phyloP scores from a whole-genome alignment of 2,113 vertebrate genomes.

The Mandrillus leucophaeus region DNA sequence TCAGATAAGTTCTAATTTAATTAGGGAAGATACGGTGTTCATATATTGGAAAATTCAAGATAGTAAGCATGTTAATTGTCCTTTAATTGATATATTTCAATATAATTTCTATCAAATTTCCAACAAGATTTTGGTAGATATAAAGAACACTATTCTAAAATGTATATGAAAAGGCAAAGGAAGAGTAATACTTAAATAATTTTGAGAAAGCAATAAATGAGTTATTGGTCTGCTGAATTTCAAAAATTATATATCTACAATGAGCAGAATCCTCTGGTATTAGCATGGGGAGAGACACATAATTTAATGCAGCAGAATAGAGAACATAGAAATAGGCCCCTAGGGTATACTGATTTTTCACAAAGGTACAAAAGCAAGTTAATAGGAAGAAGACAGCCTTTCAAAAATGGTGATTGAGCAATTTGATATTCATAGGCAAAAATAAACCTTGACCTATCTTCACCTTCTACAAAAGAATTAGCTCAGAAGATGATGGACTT shows the following conservation, averaged over 20 bases:
- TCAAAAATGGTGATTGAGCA: neutral
- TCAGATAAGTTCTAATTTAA: neutral
- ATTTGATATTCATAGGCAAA: neutral
- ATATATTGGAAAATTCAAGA: neutral
- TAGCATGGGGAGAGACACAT: neutral
- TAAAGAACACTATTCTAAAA: neutral
- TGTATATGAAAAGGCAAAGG: neutral
- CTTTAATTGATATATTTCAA: neutral
- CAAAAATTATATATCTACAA: neutral
- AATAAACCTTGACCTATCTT: neutral
- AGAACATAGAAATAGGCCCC: neutral
- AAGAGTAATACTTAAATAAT: neutral
- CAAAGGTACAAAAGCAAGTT: neutral
- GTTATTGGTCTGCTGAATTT: neutral
- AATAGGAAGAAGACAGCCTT: neutral
- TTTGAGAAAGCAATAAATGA: neutral
- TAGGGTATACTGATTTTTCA: neutral
- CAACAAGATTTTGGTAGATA: neutral
- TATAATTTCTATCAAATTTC: neutral
- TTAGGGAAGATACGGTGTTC: neutral
- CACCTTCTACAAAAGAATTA: neutral
- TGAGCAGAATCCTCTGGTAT: neutral
- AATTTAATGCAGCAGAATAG: neutral
- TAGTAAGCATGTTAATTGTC: neutral
- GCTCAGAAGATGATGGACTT: neutral